Evolutionary conservation across 1,140 invertebrate species (phyloP).

Genomic region (Drosophila subpulchrella): DNA sequence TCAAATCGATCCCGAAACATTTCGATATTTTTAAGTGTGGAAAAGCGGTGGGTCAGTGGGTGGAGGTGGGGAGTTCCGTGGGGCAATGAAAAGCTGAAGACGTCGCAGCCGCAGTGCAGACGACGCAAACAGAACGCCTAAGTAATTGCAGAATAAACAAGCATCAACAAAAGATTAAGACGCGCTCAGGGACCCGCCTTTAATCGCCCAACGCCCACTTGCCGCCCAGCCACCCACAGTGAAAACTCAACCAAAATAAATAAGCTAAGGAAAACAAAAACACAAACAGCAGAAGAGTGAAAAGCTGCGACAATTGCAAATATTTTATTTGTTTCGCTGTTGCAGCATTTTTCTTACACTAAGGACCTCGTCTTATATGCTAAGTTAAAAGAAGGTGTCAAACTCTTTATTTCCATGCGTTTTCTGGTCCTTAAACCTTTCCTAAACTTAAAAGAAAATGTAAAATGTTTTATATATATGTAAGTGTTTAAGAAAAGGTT

Average conservation of each 20-base stretch:
- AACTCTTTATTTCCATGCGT: no score
- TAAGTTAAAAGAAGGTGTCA: not conserved
- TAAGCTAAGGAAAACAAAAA: slow-evolving; percentile 28
- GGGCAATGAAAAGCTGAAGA: slow-evolving; percentile 29
- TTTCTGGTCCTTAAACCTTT: no score
- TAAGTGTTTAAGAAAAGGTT: no score
- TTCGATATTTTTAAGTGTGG: not conserved
- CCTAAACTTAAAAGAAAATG: not conserved
- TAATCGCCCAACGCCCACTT: slow-evolving; percentile 1
- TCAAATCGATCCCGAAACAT: no score
- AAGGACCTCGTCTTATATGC: not conserved
- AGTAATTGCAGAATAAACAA: slow-evolving; percentile 84
- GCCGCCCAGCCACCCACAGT: not conserved
- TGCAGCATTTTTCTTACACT: slow-evolving; percentile 22
- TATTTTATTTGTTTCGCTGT: slow-evolving; percentile 58
- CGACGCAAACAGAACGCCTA: slow-evolving; percentile 80
- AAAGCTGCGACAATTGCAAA: slow-evolving; percentile 60
- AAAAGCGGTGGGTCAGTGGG: slow-evolving; percentile 2
- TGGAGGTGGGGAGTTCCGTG: not conserved
- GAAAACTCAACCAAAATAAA: slow-evolving; percentile 14
- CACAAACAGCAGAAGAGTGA: slow-evolving; percentile 11
- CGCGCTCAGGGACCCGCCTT: slow-evolving; percentile 39
- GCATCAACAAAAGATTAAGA: slow-evolving; percentile 84
- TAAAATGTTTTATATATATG: no score
- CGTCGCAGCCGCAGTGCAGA: slow-evolving; percentile 70